Conservation (phyloP, 2,797 vertebrate species). For the Hydrolagus colliei region DNA sequence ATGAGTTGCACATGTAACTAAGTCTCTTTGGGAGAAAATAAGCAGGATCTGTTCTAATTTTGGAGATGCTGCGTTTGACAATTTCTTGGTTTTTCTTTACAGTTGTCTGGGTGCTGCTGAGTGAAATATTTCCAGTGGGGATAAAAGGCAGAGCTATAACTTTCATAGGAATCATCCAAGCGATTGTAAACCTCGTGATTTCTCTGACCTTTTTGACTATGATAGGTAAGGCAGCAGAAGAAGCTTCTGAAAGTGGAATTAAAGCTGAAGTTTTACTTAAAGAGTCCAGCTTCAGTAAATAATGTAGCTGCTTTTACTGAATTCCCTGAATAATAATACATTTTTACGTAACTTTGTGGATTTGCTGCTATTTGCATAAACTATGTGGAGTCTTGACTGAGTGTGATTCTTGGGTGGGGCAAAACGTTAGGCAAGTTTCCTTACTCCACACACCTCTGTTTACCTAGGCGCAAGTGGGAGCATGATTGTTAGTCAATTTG, state of each 20-base stretch:
- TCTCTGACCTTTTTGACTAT: constrained; percentile 87
- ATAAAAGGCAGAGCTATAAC: constrained; percentile 84
- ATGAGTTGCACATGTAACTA: background rate
- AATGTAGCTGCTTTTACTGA: too few species aligned
- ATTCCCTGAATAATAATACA: too few species aligned
- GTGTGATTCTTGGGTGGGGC: too few species aligned
- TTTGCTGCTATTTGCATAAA: too few species aligned
- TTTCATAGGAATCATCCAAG: constrained; percentile 84
- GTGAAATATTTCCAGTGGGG: constrained; percentile 87
- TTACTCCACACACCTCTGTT: too few species aligned
- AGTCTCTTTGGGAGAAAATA: too few species aligned
- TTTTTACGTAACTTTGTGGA: too few species aligned
- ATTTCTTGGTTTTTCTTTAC: constrained; percentile 38
- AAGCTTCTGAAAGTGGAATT: background rate
- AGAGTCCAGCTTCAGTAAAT: too few species aligned
- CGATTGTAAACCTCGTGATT: constrained; percentile 87
- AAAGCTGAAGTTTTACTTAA: background rate
- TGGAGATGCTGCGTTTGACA: background rate
- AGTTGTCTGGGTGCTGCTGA: constrained; percentile 90
- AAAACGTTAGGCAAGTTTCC: too few species aligned
- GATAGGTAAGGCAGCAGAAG: constrained; percentile 63
- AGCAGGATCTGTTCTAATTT: background rate
- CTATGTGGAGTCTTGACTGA: too few species aligned
- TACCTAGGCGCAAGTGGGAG: too few species aligned
- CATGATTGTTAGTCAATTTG: too few species aligned